Evolutionary conservation across 2,113 vertebrate species (phyloP).

Genomic region (Perca fluviatilis): DNA sequence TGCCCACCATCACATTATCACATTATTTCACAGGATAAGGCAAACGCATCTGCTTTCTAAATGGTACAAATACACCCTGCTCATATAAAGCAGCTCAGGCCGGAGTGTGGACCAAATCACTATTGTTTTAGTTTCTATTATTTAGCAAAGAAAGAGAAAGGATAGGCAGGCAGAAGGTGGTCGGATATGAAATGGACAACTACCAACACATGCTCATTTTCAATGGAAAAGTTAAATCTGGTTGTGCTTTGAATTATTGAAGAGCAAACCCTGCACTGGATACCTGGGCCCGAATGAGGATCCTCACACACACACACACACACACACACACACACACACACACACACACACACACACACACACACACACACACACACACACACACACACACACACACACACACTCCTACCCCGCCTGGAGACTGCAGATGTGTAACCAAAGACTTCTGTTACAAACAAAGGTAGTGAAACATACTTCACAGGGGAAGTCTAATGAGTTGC

Average conservation of each 20-base stretch:
- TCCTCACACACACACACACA: neutral
- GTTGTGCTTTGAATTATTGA: constrained; percentile 60
- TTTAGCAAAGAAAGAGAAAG: constrained; percentile 25
- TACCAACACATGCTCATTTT: constrained; percentile 41
- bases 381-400: neutral
- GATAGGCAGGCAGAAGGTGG: neutral
- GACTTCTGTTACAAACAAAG: no score
- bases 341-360: neutral
- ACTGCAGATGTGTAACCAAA: no score
- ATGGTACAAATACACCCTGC: constrained; percentile 8
- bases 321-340: neutral
- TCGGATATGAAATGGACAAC: constrained; percentile 27
- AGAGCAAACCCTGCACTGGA: neutral
- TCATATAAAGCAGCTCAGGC: constrained; percentile 15
- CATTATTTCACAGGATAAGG: constrained; percentile 10
- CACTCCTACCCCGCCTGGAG: neutral
- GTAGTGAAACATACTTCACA: no score
- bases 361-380: neutral
- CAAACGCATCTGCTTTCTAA: constrained; percentile 7
- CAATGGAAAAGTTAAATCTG: constrained; percentile 57
- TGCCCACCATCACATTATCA: neutral
- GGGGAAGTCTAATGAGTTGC: no score
- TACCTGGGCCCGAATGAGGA: constrained; percentile 1
- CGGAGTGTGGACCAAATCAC: constrained; percentile 23
- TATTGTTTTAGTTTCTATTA: constrained; percentile 46